A percentile compares a stretch with the other conserved stretches of the same genome.
Evolutionary conservation across 1,140 invertebrate species (phyloP).

Genomic region (Leptinotarsa defecta): DNA sequence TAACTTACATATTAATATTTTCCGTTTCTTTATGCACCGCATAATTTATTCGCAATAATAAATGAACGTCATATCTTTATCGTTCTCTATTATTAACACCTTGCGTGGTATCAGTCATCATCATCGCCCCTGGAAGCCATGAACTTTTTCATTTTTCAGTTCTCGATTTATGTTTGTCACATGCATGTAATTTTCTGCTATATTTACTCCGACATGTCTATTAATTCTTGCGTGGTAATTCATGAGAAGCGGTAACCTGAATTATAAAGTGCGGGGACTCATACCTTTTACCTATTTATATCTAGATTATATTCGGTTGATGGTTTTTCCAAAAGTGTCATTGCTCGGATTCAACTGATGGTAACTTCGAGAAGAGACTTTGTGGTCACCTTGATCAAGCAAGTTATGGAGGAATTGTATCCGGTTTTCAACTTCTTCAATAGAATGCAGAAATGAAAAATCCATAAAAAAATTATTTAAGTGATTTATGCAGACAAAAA

Average conservation of each 20-base stretch:
- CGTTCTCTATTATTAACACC: background rate
- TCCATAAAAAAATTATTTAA: too few species aligned
- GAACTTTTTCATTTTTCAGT: background rate
- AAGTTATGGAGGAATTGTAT: too few species aligned
- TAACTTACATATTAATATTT: too few species aligned
- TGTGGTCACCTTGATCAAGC: too few species aligned
- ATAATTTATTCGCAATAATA: background rate
- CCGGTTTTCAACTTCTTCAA: too few species aligned
- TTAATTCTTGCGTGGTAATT: conserved; percentile 8
- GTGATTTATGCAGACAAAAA: too few species aligned
- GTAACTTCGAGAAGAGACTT: too few species aligned
- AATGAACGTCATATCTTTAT: conserved; percentile 6
- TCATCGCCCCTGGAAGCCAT: background rate
- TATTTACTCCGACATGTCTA: conserved; percentile 3
- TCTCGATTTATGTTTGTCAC: conserved; percentile 4
- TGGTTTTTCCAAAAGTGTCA: too few species aligned
- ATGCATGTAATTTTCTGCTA: conserved; percentile 8
- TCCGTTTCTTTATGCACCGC: too few species aligned
- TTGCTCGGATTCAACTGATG: too few species aligned
- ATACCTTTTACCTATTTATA: background rate
- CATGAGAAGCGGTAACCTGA: background rate
- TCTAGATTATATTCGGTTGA: background rate
- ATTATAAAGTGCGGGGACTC: background rate
- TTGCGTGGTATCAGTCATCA: background rate
- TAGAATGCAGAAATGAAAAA: too few species aligned